A percentile compares a stretch with the other conserved stretches of the same genome.
Conservation (phyloP, 2,113 vertebrate species). For the Calonectris borealis region DNA sequence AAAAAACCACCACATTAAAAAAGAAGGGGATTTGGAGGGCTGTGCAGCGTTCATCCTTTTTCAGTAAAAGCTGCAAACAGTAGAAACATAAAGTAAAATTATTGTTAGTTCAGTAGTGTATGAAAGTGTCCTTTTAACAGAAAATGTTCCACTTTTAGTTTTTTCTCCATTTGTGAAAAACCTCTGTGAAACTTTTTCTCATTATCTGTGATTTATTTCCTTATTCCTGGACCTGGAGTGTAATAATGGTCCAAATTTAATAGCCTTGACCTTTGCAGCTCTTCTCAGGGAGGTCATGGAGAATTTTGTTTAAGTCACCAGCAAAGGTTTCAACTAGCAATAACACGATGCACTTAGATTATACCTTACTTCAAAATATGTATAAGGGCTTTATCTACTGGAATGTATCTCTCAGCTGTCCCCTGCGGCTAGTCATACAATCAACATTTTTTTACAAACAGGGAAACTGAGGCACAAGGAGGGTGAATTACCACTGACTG, state of each 20-base stretch:
- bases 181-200: conserved; percentile 47
- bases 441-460: background rate
- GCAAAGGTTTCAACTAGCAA: conserved; percentile 32
- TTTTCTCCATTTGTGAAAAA: background rate
- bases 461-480: background rate
- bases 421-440: background rate
- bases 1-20: background rate
- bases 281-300: background rate
- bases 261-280: conserved; percentile 61
- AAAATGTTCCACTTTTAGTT: background rate
- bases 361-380: background rate
- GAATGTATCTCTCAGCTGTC: background rate
- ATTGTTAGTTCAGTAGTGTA: background rate
- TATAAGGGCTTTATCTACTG: background rate
- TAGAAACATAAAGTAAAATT: background rate
- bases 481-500: background rate
- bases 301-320: conserved; percentile 28
- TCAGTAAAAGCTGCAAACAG: background rate
- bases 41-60: background rate
- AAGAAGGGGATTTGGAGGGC: background rate
- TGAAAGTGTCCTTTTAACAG: background rate
- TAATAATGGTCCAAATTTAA: conserved; percentile 57
- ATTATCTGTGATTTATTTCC: conserved; percentile 54
- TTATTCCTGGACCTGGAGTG: conserved; percentile 4
- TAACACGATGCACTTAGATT: background rate